Evolutionary conservation across 2,113 vertebrate genomes (phyloP), one percentile per base, ranked within the genome.

Genomic region (Anolis sagrei): DNA sequence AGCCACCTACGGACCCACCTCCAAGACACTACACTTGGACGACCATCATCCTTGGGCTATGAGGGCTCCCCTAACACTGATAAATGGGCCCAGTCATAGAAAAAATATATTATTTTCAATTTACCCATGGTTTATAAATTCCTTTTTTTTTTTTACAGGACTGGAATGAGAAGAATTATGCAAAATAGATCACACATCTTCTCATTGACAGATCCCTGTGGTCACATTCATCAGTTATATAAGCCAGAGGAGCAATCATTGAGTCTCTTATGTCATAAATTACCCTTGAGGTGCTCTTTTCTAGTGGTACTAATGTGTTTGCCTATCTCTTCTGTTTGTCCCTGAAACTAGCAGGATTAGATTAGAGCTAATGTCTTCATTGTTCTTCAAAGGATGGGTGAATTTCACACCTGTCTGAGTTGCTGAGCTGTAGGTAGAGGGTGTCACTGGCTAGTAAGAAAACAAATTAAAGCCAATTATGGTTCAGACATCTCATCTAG

Each of bases 231-330:
- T 54, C 76, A 44, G 25, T 72, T 2, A 19, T 7, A 72, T 11
- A 25, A 29, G 49, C 16, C n/a, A 39, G 48, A 69, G 48, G 25
- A 79, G 49, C 66, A 44, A 61, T 72, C 36, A 79, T 79, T 70
- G 61, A 36, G 13, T 54, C 27, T 54, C 66, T 70, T 58, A 29
- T 51, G 49, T 66, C 36, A 70, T 70, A 39, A 54, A 78, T 78
- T 78, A 85, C 76, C 32, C 49, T 70, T 32, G 48, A 58, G 32
- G 70, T 39, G 49, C 34, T 85, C 54, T 75, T 61, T 25, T 34
- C 34, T 73, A 79, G 27, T 48, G 29, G 64, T 79, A 76, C 36
- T 85, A 85, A 85, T 72, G 25, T n/a, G 27, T 85, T 72, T 85
- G 84, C 34, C 32, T 25, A 27, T 36, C 48, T 82, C 32, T 73